Percentiles rank a stretch among this genome's conserved stretches.
phyloP scores from a whole-genome alignment of 1,140 invertebrate genomes.

The Microvelia longipes region DNA sequence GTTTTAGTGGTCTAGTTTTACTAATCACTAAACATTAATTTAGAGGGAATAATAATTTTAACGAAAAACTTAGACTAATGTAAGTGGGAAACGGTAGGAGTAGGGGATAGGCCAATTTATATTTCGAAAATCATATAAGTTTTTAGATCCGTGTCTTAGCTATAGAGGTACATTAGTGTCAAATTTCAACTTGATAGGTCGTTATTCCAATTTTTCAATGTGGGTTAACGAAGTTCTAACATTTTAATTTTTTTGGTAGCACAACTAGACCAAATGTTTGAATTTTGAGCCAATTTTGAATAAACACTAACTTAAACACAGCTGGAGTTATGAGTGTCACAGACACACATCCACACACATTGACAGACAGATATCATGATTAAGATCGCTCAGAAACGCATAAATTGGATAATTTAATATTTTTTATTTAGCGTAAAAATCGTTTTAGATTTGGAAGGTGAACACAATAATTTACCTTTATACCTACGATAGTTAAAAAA shows the following conservation, averaged over 20 bases:
- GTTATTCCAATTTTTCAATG: no score
- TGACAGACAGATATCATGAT: not conserved
- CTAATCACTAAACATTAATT: no score
- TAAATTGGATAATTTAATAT: not conserved
- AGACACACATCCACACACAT: not conserved
- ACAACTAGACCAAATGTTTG: not conserved
- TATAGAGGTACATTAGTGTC: no score
- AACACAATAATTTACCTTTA: not conserved
- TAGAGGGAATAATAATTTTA: no score
- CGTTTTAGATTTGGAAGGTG: not conserved
- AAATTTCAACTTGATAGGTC: no score
- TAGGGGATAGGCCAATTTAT: no score
- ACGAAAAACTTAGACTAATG: no score
- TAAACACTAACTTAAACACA: not conserved
- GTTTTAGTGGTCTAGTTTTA: no score
- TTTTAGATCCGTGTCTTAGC: no score
- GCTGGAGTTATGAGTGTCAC: not conserved
- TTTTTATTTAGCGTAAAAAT: not conserved
- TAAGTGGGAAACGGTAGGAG: no score
- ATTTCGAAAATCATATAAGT: no score
- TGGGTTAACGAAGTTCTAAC: not conserved
- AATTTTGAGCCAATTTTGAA: not conserved
- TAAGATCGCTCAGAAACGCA: not conserved
- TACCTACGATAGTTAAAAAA: no score
- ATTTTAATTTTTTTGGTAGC: not conserved